Evolutionary conservation across 2,888 invertebrate species (phyloP).

Genomic region (Toxonevra muliebris): DNA sequence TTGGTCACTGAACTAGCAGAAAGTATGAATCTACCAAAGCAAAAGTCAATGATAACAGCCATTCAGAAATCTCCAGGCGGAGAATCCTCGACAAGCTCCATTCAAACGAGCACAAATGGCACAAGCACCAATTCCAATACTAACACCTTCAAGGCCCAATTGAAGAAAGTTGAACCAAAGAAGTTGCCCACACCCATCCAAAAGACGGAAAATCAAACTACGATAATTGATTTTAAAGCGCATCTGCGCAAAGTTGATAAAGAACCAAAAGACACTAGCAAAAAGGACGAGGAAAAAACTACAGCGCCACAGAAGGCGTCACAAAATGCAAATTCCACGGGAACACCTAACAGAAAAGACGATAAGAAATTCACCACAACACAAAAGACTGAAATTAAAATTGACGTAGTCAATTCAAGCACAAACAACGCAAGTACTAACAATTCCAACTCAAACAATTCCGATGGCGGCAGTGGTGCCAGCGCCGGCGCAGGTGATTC

Average conservation of each 20-base stretch:
- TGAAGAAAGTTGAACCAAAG: conserved; percentile 79
- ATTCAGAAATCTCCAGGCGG: conserved; percentile 40
- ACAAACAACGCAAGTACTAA: conserved; percentile 26
- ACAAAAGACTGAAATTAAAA: conserved; percentile 67
- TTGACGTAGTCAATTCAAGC: conserved; percentile 51
- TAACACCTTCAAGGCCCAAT: conserved; percentile 72
- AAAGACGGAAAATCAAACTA: conserved; percentile 67
- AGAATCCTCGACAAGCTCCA: conserved; percentile 22
- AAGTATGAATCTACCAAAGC: conserved; percentile 74
- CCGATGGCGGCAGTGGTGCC: conserved; percentile 34
- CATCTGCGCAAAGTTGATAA: conserved; percentile 79
- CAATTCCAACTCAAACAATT: conserved; percentile 20
- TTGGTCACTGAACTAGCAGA: conserved; percentile 86
- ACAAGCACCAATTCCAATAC: conserved; percentile 47
- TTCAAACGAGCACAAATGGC: conserved; percentile 46
- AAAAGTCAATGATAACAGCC: conserved; percentile 42
- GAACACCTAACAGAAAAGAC: conserved; percentile 41
- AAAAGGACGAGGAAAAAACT: conserved; percentile 44
- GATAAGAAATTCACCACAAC: conserved; percentile 45
- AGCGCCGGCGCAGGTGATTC: conserved; percentile 28
- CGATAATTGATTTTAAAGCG: conserved; percentile 85
- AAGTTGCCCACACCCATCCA: conserved; percentile 67
- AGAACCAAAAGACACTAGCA: conserved; percentile 45
- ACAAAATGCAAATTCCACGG: conserved; percentile 40
- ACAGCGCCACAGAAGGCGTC: conserved; percentile 38